Base-by-base conservation (phyloP, 1,140 invertebrate genomes). In the Nixonia krombeini region DNA sequence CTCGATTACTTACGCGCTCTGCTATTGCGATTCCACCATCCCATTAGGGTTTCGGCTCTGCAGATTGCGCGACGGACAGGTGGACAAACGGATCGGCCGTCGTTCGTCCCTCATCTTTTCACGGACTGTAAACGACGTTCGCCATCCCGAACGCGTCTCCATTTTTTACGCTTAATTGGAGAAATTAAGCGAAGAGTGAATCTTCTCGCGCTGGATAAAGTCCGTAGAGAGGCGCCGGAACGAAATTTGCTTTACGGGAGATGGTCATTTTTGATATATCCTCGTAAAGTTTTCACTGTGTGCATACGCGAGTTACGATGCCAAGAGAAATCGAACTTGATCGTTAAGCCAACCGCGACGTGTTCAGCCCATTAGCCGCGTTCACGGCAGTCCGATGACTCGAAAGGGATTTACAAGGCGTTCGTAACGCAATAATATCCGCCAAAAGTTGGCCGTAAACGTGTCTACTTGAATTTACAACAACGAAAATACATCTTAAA, bases 241-340 rank as follows among this genome's bases (percentile, higher is more conserved):
- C 62, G 53, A 44, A 58, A 58, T 55, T 44, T 49, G 50, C 53
- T 66, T 58, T 49, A 55, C 46, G 53, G 49, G 42, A 66, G 49
- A 66, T 66, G 62, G 64, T 68, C 44, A 70, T 75, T 78, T 77
- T 76, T 68, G 69, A 74, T 55, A n/a, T n/a, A n/a, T n/a, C n/a
- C n/a, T n/a, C n/a, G n/a, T n/a, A n/a, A n/a, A n/a, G n/a, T n/a
- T 79, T 80, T 79, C 77, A 73, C 67, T 70, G 66, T 70, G 65
- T 73, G 64, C 52, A 58, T 66, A 66, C 45, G 47, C 67, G 67
- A 64, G 73, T 71, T 72, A 72, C 65, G 70, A 71, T 75, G 79
- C 75, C 78, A 81, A 81, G 78, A 81, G 79, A 81, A 81, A 81
- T 81, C 79, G 77, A 81, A 81, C 74, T 79, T 80, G 78, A 81